Conservation (phyloP, 2,888 invertebrate genomes). For the Nasonovia ribisnigri region DNA sequence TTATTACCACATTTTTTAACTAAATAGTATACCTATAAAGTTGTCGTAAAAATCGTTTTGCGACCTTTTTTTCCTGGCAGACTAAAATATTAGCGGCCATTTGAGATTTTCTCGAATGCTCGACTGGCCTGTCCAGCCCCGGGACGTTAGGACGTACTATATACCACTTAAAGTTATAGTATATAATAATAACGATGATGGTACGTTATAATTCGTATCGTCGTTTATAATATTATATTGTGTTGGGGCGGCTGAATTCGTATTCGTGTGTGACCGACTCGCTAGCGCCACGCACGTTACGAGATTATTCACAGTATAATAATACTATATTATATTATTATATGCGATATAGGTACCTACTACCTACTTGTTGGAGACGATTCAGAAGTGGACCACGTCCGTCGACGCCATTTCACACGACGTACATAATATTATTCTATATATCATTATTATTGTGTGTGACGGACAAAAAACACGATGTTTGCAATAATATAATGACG, state of each 20-base stretch:
- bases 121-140: too few species aligned
- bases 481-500: neutral
- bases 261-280: conserved; percentile 10
- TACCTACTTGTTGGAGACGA: neutral
- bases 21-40: neutral
- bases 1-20: too few species aligned
- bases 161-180: neutral
- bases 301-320: conserved; percentile 3
- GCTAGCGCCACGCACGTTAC: conserved; percentile 17
- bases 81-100: too few species aligned
- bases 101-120: too few species aligned
- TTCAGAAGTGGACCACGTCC: conserved; percentile 10
- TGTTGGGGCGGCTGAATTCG: neutral
- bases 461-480: conserved; percentile 17
- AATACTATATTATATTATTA: neutral
- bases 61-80: too few species aligned
- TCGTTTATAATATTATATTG: neutral
- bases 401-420: conserved; percentile 1
- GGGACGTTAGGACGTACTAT: neutral
- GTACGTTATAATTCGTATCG: neutral
- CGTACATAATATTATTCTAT: neutral
- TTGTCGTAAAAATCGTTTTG: too few species aligned
- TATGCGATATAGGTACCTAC: neutral
- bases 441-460: neutral
- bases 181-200: neutral